These are phyloP conservation scores for Oryzias melastigma DNA, from an alignment of 2,113 vertebrate species.

Conservation along the genomic window DNA sequence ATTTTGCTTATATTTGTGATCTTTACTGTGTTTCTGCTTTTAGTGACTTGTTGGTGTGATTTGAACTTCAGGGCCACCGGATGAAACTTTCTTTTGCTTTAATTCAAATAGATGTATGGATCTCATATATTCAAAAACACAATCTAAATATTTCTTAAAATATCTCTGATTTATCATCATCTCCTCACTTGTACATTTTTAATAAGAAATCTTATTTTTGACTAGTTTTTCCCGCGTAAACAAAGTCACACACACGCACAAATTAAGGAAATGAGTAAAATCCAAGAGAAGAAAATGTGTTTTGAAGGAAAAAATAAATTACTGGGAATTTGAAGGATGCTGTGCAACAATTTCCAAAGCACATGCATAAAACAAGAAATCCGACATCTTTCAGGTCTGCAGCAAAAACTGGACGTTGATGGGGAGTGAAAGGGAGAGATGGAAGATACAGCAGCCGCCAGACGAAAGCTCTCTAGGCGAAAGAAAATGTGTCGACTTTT, in stretches of 20 bases:
- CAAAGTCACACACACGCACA: conserved; percentile 49
- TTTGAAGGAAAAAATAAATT: conserved; percentile 15
- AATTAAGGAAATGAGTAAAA: neutral
- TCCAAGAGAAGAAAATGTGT: neutral
- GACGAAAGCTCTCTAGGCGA: conserved; percentile 25
- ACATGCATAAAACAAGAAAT: neutral
- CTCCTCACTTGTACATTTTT: conserved; percentile 44
- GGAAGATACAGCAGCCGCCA: conserved; percentile 8
- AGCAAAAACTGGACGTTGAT: conserved; percentile 17
- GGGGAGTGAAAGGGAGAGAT: conserved; percentile 4
- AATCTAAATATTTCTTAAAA: no score
- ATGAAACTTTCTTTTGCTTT: no score
- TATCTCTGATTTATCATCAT: conserved; percentile 33
- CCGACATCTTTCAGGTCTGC: conserved; percentile 5
- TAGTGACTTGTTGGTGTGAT: no score
- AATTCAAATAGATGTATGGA: no score
- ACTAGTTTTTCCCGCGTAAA: conserved; percentile 48
- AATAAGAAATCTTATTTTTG: conserved; percentile 51
- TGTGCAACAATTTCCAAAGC: conserved; percentile 19
- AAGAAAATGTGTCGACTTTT: conserved; percentile 42
- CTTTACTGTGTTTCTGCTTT: no score
- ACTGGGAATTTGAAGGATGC: conserved; percentile 34
- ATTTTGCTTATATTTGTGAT: no score
- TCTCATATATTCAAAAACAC: no score
- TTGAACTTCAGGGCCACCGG: no score